Evolutionary conservation across 1,140 invertebrate genomes (phyloP), one percentile per base, ranked within the genome.

Genomic region (Muscidifurax raptorellus): DNA sequence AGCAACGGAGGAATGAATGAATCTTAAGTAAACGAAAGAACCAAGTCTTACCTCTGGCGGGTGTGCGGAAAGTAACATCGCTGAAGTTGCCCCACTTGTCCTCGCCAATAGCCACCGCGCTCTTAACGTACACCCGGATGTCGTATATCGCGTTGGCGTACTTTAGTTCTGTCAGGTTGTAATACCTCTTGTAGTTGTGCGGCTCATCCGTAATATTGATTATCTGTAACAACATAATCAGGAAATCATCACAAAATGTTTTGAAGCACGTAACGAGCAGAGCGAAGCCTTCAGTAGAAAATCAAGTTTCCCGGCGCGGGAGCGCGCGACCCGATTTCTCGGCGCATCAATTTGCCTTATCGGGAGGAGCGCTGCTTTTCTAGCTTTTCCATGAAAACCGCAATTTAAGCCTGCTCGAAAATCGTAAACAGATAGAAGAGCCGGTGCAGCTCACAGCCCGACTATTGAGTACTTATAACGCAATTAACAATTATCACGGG

Each of bases 71-170:
- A 1, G 94, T 93, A 52, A 94, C 87, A 27, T 92, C 93, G 59
- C 93, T 93, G 85, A 94, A 95, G 67, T 95, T 89, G 47, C 96
- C 96, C 95, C 95, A 96, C 89, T 94, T 94, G 27, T 94, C 89
- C 32, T 94, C 91, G 25, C 94, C 93, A 64, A 88, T 90, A 10
- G 92, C 91, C 12, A 90, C 84, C 9, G 95, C 94, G 86, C 91
- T 93, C 85, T 93, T 95, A 83, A 96, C 93, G 40, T 93, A 95
- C 52, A 97, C 94, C 83, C 95, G 92, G 13, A 96, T 94, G 86
- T 96, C 95, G 91, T 96, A 97, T 72, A 94, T 91, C 74, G 94
- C 93, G 89, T 96, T 94, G 1, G 96, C 94, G 90, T 95, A 96
- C 75, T 94, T 91, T 22, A 96, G 89, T 81, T 93, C 91, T 2